Percentiles rank a stretch among this genome's conserved stretches.
These are phyloP conservation scores for Elachura formosa DNA, from an alignment of 2,113 vertebrate species.

Conservation along the genomic window DNA sequence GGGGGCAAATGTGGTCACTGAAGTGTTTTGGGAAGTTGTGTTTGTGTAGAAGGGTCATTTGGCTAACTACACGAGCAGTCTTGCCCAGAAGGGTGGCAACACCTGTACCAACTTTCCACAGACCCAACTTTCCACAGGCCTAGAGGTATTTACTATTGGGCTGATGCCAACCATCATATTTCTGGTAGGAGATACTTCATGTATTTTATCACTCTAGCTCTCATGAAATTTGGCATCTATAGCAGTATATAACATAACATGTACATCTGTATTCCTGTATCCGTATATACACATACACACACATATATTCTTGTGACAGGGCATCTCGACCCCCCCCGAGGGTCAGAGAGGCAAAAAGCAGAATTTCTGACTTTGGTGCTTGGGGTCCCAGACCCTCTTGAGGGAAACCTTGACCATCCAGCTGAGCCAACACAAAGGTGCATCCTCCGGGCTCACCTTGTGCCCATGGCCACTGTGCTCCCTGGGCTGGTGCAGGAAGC, in stretches of 20 bases:
- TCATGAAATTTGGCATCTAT: neutral
- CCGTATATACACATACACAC: neutral
- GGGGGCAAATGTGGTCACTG: neutral
- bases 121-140: neutral
- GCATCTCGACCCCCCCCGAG: neutral
- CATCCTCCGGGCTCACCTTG: neutral
- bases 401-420: neutral
- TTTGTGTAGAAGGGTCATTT: neutral
- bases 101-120: neutral
- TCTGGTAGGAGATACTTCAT: neutral
- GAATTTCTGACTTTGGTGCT: neutral
- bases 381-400: neutral
- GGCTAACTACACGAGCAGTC: neutral
- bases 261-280: neutral
- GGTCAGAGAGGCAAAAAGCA: neutral
- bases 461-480: rapidly evolving
- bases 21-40: neutral
- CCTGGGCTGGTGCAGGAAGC: rapidly evolving
- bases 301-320: neutral
- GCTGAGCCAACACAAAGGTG: neutral
- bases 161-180: neutral
- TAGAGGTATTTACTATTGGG: neutral
- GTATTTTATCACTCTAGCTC: neutral
- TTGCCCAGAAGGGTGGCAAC: neutral
- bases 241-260: neutral